phyloP scores from a whole-genome alignment of 2,113 vertebrate genomes.

The Ochotona princeps region DNA sequence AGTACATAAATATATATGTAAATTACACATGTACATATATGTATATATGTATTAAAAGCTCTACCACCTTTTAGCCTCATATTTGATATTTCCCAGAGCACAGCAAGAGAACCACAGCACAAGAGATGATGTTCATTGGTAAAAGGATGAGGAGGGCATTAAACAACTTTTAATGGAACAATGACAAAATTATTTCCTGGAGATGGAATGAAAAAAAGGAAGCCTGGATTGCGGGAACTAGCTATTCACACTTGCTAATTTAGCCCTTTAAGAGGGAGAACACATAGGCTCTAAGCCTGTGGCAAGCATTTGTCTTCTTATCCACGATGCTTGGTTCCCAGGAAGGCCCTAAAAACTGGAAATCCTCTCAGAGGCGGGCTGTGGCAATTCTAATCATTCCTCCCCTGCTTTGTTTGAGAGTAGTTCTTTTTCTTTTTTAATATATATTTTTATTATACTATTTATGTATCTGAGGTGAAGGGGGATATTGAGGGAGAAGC shows the following conservation, averaged over 20 bases:
- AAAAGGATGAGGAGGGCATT: background rate
- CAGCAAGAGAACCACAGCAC: background rate
- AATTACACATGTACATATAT: background rate
- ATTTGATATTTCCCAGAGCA: background rate
- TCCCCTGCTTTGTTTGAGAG: too few relatives aligned
- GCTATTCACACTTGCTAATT: background rate
- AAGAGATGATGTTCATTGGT: background rate
- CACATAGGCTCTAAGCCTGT: background rate
- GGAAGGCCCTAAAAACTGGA: too few relatives aligned
- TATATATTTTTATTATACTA: too few relatives aligned
- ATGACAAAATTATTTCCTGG: background rate
- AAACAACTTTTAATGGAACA: background rate
- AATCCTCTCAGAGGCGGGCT: too few relatives aligned
- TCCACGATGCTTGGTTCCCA: too few relatives aligned
- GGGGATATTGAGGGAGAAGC: too few relatives aligned
- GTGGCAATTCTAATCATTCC: too few relatives aligned
- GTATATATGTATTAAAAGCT: background rate
- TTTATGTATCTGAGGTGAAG: too few relatives aligned
- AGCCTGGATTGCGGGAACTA: background rate
- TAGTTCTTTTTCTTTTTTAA: too few relatives aligned
- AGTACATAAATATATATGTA: background rate
- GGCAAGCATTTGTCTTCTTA: background rate
- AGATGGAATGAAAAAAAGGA: slow-evolving; percentile 46
- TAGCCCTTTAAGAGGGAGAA: background rate
- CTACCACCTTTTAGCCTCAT: background rate